Conservation (phyloP, 2,888 invertebrate species). For the Diarsia dahlii region DNA sequence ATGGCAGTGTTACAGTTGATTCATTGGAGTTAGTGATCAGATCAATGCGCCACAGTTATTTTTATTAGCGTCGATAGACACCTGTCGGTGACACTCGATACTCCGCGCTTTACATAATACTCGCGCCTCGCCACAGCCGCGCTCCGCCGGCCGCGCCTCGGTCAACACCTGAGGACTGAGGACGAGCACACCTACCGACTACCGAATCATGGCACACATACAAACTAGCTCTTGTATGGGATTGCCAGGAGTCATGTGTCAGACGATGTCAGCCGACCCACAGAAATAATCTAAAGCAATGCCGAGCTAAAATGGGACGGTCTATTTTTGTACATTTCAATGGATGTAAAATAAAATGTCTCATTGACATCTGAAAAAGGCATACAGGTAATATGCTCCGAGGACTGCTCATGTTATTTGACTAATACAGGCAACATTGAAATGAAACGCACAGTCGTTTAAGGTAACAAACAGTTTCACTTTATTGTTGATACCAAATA, state of each 20-base stretch:
- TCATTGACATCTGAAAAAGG: slow-evolving; percentile 56
- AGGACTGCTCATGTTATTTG: slow-evolving; percentile 49
- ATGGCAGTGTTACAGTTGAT: slow-evolving; percentile 60
- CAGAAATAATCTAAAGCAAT: slow-evolving; percentile 60
- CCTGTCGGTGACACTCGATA: slow-evolving; percentile 83
- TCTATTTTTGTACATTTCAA: slow-evolving; percentile 56
- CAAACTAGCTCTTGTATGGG: slow-evolving; percentile 43
- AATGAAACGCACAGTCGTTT: slow-evolving; percentile 47
- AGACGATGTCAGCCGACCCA: slow-evolving; percentile 52
- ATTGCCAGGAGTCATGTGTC: slow-evolving; percentile 27
- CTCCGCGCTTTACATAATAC: slow-evolving; percentile 81
- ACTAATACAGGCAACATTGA: slow-evolving; percentile 59
- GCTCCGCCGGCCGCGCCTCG: slow-evolving; percentile 61
- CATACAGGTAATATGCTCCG: slow-evolving; percentile 38
- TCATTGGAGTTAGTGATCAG: slow-evolving; percentile 62
- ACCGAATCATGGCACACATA: slow-evolving; percentile 62
- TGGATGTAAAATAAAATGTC: slow-evolving; percentile 54
- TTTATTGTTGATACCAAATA: slow-evolving; percentile 61
- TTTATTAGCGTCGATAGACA: slow-evolving; percentile 78
- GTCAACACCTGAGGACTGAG: slow-evolving; percentile 71
- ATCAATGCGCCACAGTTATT: slow-evolving; percentile 74
- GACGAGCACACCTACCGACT: slow-evolving; percentile 47
- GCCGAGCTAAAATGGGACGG: slow-evolving; percentile 52
- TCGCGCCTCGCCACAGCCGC: slow-evolving; percentile 71
- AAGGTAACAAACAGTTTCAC: slow-evolving; percentile 55